A percentile compares a stretch with the other conserved stretches of the same genome.
Conservation (phyloP, 2,113 vertebrate genomes). For the Microtus ochrogaster region DNA sequence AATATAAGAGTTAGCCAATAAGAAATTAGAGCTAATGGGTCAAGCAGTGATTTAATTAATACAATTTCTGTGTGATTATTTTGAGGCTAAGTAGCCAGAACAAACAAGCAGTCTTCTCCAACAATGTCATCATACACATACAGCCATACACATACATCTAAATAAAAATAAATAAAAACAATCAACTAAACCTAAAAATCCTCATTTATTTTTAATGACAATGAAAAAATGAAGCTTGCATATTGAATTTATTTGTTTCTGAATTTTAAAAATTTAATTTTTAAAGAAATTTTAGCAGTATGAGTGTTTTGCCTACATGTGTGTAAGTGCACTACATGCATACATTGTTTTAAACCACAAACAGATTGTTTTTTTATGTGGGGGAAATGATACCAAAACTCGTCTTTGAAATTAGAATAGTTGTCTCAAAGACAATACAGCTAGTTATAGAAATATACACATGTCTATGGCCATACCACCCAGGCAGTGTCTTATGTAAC, state of each 20-base stretch:
- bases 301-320: background rate
- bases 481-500: too few relatives aligned
- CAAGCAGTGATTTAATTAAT: too few relatives aligned
- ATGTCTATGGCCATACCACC: too few relatives aligned
- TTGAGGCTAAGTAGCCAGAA: too few relatives aligned
- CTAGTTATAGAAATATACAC: background rate
- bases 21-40: too few relatives aligned
- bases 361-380: background rate
- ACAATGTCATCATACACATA: too few relatives aligned
- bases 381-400: background rate
- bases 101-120: too few relatives aligned
- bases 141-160: background rate
- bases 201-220: background rate
- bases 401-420: background rate
- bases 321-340: background rate
- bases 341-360: background rate
- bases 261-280: background rate
- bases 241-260: constrained; percentile 11
- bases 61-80: too few relatives aligned
- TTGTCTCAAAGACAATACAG: background rate
- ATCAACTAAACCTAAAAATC: background rate
- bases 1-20: too few relatives aligned
- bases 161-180: background rate
- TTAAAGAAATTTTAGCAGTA: background rate
- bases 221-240: background rate